Evolutionary conservation across 2,888 invertebrate species (phyloP), one percentile per base, ranked within the genome.

Genomic region (Aphidoletes aphidimyza): DNA sequence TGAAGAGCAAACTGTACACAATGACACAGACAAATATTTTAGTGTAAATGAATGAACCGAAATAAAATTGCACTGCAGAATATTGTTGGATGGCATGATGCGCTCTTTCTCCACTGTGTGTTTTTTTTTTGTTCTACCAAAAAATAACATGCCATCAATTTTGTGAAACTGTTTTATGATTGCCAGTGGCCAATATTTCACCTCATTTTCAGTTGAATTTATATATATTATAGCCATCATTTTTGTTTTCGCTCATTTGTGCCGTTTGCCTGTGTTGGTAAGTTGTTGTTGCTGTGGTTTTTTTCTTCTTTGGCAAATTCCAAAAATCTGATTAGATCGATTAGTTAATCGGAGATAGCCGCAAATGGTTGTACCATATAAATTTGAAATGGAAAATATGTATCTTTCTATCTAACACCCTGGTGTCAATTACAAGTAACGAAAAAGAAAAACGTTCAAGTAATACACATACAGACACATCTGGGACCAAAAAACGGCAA

Each of bases 341-440:
- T 49, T 54, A 54, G 26, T 19, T 54, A 54, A 54, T 26, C 26
- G n/a, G 1, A 3, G 22, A 54, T 54, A 6, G 54, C 54, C 6
- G n/a, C 26, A 26, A 26, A 54, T 54, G 22, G n/a, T 54, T 19
- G 26, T 19, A n/a, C 26, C n/a, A 8, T 1, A 54, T 54, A 11
- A 11, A 22, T 54, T 19, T 11, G 19, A 26, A 54, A 11, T 2
- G 22, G 22, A n/a, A 49, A 49, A 49, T 49, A 19, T 49, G 26
- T 19, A 54, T 54, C 54, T 54, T 8, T 6, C n/a, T 11, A 54
- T 54, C 54, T 54, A 54, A 22, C 54, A 54, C 54, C 54, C n/a
- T 54, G 54, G 54, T 54, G 54, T 54, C 54, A 54, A 54, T 54
- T 54, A 26, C 49, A n/a, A n/a, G n/a, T n/a, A n/a, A n/a, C n/a